Percentiles rank a stretch among this genome's conserved stretches.
phyloP scores from a whole-genome alignment of 2,797 vertebrate genomes.

The Hoplostethus atlanticus region DNA sequence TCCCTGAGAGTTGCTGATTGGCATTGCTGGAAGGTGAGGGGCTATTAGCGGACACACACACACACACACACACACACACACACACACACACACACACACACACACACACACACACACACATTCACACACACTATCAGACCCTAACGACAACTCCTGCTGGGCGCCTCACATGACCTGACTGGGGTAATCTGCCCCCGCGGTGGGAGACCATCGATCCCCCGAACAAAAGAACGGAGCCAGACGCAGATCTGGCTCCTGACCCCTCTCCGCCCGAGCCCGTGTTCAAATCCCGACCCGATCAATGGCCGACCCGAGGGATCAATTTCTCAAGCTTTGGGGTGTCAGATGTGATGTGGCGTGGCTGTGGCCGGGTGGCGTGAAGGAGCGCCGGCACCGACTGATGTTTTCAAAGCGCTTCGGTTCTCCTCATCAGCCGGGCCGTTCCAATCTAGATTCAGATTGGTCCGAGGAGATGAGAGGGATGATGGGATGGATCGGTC shows the following conservation, averaged over 20 bases:
- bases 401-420: conserved; percentile 69
- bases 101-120: conserved; percentile 4
- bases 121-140: conserved; percentile 1
- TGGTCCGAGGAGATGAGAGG: conserved; percentile 35
- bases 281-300: conserved; percentile 74
- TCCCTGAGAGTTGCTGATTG: too few species aligned
- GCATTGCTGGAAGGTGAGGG: too few species aligned
- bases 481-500: conserved; percentile 6
- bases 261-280: conserved; percentile 44
- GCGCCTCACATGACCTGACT: conserved; percentile 53
- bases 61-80: conserved; percentile 2
- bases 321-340: conserved; percentile 71
- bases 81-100: conserved; percentile 8
- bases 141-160: conserved; percentile 29
- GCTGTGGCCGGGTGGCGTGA: conserved; percentile 47
- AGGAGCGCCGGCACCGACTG: conserved; percentile 31
- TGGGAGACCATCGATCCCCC: conserved; percentile 72
- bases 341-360: conserved; percentile 73
- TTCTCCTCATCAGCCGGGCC: conserved; percentile 56
- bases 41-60: neutral
- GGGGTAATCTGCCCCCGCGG: conserved; percentile 64
- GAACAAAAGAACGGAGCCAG: conserved; percentile 69
- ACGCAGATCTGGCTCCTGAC: conserved; percentile 58
- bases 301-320: conserved; percentile 69
- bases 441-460: conserved; percentile 62